These are phyloP conservation scores for Alosa sapidissima DNA, from an alignment of 2,797 vertebrate species.

Conservation along the genomic window DNA sequence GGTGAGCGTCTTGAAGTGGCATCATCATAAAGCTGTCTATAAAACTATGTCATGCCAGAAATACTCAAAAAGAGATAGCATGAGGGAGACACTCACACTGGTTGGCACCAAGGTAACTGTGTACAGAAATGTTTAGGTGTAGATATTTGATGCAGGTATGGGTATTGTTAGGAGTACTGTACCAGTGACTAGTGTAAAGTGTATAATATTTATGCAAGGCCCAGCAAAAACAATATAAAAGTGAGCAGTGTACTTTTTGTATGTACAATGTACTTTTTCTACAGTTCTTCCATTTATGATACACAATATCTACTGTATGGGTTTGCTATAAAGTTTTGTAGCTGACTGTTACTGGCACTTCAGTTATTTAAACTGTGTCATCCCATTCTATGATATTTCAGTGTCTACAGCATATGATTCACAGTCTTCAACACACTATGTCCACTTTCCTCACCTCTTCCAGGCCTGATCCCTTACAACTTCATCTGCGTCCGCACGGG, in stretches of 20 bases:
- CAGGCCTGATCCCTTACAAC: slow-evolving; percentile 95
- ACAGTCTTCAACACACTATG: not conserved
- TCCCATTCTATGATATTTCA: too few relatives aligned
- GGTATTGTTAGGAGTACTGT: not conserved
- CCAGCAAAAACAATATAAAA: too few relatives aligned
- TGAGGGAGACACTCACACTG: not conserved
- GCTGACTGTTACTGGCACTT: too few relatives aligned
- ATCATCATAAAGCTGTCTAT: too few relatives aligned
- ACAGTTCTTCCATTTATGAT: too few relatives aligned
- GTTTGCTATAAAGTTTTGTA: too few relatives aligned
- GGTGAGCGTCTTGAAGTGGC: slow-evolving; percentile 70
- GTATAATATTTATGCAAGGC: not conserved
- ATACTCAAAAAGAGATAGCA: not conserved
- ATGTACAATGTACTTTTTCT: too few relatives aligned
- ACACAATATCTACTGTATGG: too few relatives aligned
- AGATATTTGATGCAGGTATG: not conserved
- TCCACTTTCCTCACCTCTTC: not conserved
- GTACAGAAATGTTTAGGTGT: too few relatives aligned
- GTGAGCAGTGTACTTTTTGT: too few relatives aligned
- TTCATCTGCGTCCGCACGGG: slow-evolving; percentile 97
- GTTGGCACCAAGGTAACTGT: not conserved
- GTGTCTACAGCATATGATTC: too few relatives aligned
- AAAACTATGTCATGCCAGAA: not conserved
- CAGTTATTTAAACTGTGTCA: too few relatives aligned
- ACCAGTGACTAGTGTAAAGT: not conserved